These are phyloP conservation scores for Lethenteron camtschaticum DNA, from an alignment of 2,113 vertebrate genomes.

Conservation along the genomic window DNA sequence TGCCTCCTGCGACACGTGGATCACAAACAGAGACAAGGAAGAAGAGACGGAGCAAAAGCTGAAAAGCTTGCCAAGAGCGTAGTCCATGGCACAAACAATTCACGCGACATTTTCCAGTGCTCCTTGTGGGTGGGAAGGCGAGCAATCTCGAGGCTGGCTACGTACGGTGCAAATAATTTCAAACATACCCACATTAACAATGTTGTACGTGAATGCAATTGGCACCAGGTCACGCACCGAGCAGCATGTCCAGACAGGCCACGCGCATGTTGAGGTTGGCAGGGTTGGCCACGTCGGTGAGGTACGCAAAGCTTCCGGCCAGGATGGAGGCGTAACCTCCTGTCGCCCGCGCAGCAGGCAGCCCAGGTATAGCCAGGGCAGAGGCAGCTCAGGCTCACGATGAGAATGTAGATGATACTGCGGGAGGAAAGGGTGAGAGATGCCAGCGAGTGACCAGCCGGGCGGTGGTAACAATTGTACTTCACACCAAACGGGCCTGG, in stretches of 20 bases:
- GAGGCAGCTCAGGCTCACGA: neutral
- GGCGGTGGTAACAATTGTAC: neutral
- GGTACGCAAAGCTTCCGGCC: constrained; percentile 2
- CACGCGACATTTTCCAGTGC: too few species aligned
- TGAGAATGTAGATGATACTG: neutral
- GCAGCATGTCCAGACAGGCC: neutral
- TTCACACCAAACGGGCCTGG: neutral
- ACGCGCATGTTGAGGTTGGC: constrained; percentile 4
- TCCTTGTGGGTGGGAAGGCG: too few species aligned
- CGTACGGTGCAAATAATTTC: too few species aligned
- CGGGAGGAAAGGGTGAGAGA: neutral
- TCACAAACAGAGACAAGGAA: too few species aligned
- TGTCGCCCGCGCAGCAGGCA: neutral
- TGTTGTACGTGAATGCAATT: too few species aligned
- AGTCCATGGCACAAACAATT: too few species aligned
- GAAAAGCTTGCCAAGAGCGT: too few species aligned
- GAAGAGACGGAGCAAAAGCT: too few species aligned
- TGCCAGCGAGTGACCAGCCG: neutral
- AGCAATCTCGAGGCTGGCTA: too few species aligned
- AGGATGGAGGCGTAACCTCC: neutral
- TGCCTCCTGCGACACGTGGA: too few species aligned
- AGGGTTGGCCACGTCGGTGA: neutral
- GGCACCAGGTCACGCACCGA: neutral
- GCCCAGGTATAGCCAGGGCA: neutral
- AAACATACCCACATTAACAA: too few species aligned